These are phyloP conservation scores for Lasioglossum pauxillum DNA, from an alignment of 2,888 invertebrate species.

Conservation along the genomic window DNA sequence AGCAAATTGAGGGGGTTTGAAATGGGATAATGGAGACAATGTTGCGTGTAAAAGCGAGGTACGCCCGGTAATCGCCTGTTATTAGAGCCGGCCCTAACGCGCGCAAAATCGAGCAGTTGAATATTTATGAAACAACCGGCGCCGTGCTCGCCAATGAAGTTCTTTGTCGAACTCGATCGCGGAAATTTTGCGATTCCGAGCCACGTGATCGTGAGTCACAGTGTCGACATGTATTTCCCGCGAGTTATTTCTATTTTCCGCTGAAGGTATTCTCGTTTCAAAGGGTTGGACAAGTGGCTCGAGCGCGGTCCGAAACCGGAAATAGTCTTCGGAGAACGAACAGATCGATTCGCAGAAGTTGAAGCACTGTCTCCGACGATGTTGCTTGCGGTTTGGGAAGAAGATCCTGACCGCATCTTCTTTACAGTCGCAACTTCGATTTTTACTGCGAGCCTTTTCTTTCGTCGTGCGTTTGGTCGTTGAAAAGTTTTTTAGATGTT, in stretches of 20 bases:
- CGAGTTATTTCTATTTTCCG: not conserved
- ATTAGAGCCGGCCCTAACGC: not conserved
- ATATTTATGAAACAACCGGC: not conserved
- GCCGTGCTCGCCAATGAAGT: not conserved
- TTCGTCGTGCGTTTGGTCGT: not conserved
- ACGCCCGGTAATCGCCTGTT: slow-evolving; percentile 6
- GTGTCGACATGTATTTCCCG: not conserved
- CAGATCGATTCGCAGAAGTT: not conserved
- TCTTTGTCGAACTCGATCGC: not conserved
- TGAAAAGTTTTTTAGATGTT: not conserved
- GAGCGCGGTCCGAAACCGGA: not conserved
- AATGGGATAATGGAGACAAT: slow-evolving; percentile 4
- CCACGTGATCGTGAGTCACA: not conserved
- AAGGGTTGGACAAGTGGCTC: not conserved
- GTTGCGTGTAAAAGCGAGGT: not conserved
- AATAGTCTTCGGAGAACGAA: not conserved
- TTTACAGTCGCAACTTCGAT: not conserved
- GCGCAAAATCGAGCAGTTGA: not conserved
- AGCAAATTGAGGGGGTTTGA: not conserved
- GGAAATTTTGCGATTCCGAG: not conserved
- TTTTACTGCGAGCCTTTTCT: not conserved
- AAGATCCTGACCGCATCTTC: not conserved
- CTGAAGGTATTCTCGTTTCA: not conserved
- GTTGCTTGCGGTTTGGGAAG: not conserved
- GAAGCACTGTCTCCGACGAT: not conserved